Conservation (phyloP, 2,113 vertebrate genomes). For the Microtus pennsylvanicus region DNA sequence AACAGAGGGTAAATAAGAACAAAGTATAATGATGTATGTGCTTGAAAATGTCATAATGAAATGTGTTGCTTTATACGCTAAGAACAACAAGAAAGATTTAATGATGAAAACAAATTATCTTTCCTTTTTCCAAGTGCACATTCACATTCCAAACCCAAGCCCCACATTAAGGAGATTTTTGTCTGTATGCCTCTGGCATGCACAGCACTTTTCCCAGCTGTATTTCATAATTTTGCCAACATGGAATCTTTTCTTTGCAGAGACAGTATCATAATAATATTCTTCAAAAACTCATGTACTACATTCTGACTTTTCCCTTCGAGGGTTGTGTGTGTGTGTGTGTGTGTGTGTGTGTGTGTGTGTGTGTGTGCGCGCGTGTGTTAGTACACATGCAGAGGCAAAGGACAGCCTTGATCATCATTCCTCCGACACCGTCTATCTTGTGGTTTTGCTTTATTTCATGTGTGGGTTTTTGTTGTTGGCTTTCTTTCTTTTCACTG, state of each 20-base stretch:
- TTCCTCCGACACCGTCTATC: too few species aligned
- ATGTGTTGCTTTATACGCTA: background rate
- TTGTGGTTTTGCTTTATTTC: too few species aligned
- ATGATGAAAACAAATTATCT: background rate
- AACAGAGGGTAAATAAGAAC: background rate
- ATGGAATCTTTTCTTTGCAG: constrained; percentile 5
- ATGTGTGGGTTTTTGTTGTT: too few species aligned
- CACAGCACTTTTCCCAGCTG: background rate
- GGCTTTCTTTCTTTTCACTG: too few species aligned
- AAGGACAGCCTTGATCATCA: too few species aligned
- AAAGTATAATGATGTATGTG: background rate
- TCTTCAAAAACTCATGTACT: constrained; percentile 4
- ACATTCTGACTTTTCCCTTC: constrained; percentile 16
- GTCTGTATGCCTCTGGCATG: background rate
- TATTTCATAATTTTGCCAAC: constrained; percentile 42
- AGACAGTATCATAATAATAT: constrained; percentile 31
- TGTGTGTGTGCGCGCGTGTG: background rate
- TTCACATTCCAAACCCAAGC: constrained; percentile 29
- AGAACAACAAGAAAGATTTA: background rate
- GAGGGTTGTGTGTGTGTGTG: background rate
- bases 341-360: background rate
- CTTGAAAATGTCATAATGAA: background rate
- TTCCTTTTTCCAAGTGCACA: background rate
- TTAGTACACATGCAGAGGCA: too few species aligned
- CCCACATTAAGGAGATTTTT: background rate